Percentiles rank a stretch among this genome's conserved stretches.
Evolutionary conservation across 2,113 vertebrate genomes (phyloP).

Genomic region (Gnathonemus longibarbis): DNA sequence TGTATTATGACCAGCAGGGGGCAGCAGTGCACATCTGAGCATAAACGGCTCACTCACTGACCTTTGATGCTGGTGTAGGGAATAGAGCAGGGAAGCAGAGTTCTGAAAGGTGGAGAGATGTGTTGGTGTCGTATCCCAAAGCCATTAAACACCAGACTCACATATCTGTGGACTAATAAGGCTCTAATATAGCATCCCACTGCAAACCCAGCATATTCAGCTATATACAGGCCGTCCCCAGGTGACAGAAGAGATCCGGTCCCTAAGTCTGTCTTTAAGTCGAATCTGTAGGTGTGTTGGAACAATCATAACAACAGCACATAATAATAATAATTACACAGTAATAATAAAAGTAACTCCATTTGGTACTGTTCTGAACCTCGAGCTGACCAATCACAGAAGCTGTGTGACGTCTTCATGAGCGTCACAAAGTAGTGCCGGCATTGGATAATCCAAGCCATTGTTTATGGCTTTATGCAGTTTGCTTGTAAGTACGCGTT

Average conservation of each 20-base stretch:
- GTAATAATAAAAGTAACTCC: too few relatives aligned
- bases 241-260: not conserved
- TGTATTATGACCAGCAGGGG: not conserved
- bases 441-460: not conserved
- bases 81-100: conserved; percentile 63
- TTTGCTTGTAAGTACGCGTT: not conserved
- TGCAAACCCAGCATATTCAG: not conserved
- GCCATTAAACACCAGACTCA: not conserved
- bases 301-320: not conserved
- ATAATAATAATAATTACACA: too few relatives aligned
- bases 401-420: not conserved
- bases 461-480: not conserved
- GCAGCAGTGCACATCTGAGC: not conserved
- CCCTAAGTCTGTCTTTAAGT: not conserved
- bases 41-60: conserved; percentile 39
- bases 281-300: not conserved
- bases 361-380: not conserved
- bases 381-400: not conserved
- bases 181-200: not conserved
- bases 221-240: conserved; percentile 20
- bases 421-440: not conserved
- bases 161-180: not conserved
- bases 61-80: conserved; percentile 73
- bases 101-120: conserved; percentile 55
- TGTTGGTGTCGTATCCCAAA: not conserved